phyloP scores from a whole-genome alignment of 2,797 vertebrate species.

The Acrossocheilus wenchowensis region DNA sequence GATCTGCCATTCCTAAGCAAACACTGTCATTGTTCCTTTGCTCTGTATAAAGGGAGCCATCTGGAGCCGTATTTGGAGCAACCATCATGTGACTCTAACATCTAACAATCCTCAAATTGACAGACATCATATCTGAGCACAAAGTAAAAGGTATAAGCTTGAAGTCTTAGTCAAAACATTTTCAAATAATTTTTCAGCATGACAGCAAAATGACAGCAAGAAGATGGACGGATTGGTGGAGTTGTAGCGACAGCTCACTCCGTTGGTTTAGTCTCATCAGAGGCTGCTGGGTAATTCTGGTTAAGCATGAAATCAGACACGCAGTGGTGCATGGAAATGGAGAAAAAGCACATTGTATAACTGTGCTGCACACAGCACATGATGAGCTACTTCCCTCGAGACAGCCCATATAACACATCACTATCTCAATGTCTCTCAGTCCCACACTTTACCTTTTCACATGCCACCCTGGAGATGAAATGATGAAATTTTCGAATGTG shows the following conservation, averaged over 20 bases:
- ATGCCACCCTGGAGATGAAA: conserved; percentile 64
- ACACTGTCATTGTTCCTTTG: not conserved
- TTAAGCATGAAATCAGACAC: conserved; percentile 60
- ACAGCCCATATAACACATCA: conserved; percentile 70
- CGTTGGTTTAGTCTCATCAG: not conserved
- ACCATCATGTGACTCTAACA: not conserved
- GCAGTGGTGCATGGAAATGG: conserved; percentile 37
- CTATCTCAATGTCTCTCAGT: conserved; percentile 68
- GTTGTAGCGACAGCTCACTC: not conserved
- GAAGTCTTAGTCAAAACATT: not conserved
- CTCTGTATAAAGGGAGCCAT: conserved; percentile 7
- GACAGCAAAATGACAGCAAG: not conserved
- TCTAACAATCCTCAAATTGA: conserved; percentile 6
- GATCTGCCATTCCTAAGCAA: not conserved
- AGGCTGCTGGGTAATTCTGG: conserved; percentile 39
- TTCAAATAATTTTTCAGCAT: not conserved
- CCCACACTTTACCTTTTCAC: conserved; percentile 68
- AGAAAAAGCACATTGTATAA: conserved; percentile 68
- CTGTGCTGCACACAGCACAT: conserved; percentile 37
- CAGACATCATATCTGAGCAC: not conserved
- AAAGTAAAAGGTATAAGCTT: not conserved
- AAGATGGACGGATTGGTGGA: not conserved
- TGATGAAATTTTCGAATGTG: conserved; percentile 69
- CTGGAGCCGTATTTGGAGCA: not conserved
- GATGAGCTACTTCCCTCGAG: conserved; percentile 24